Evolutionary conservation across 2,888 invertebrate genomes (phyloP), one percentile per base, ranked within the genome.

Genomic region (Acanthosepion esculentum): DNA sequence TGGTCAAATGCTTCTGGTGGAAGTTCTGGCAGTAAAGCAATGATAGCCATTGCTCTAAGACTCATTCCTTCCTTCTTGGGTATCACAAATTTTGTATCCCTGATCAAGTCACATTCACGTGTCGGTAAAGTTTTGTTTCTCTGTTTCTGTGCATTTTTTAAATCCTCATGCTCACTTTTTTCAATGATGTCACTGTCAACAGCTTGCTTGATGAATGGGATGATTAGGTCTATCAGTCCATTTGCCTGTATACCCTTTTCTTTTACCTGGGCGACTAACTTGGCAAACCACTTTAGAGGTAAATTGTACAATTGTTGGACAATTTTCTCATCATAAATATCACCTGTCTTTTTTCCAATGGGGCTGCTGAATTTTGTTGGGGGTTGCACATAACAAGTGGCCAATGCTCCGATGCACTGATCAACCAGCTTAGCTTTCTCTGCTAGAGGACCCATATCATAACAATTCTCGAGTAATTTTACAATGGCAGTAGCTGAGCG

Each of bases 341-440:
- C 78, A 8, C n/a, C 50, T 33, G 55, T 94, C 48, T 96, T 96
- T 94, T 95, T 96, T n/a, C 95, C 95, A 6, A 95, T 95, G 0
- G 96, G 96, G 15, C 95, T 95, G 94, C 95, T 96, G 94, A 96
- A 94, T 94, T 96, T 96, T 48, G 96, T 96, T 48, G 96, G 96
- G 50, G 96, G 96, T 94, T 96, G 96, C 6, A 96, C 95, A 97
- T 97, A 97, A 94, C 96, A 97, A 53, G 97, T 97, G 0, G 97
- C 96, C 18, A 97, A 95, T 20, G 97, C 97, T 53, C 96, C 96
- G 12, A 96, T 95, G 94, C 97, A 97, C 94, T 95, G 94, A 33
- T 95, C 95, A 6, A 97, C 96, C 15, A 97, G 96, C 8, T 96
- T 96, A 0, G 96, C 95, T 92, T 96, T 96, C 64, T 97, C 96